Base-by-base conservation (phyloP, 2,113 vertebrate species). In the Cyprinus carpio region DNA sequence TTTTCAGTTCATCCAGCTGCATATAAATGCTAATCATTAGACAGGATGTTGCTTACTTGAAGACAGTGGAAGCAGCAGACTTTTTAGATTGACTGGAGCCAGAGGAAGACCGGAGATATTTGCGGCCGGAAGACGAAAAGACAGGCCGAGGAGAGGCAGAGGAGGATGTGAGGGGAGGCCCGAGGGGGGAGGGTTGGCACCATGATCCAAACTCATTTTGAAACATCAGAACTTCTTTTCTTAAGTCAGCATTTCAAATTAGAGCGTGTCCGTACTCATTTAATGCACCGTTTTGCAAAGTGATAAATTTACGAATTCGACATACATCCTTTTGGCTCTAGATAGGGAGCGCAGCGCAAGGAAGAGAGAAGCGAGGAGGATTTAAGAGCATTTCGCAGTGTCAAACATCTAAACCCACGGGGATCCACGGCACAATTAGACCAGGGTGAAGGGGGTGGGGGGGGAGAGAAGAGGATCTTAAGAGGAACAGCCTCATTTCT, bases 301-400 rank as follows among this genome's bases (percentile, higher is more conserved):
- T 93, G 94, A 95, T 95, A 95, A 93, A 95, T 95, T 95, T 95
- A 88, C 88, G 91, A 95, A 95, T 95, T 95, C 93, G 94, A 95
- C 94, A 95, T 95, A 94, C 94, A 94, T 92, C 91, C 91, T 92
- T 94, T 93, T 94, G 92, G 90, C 92, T 94, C 93, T 93, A 82
- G 82, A 95, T 93, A 94, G 95, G 93, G 90, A 92, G 71, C 89
- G 87, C 86, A 91, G 93, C 89, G 86, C 91, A 91, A 93, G 94
- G 89, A 40, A 85, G 18, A 91, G 90, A 91, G 89, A 88, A 91
- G 89, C 91, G 91, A 93, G 92, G 90, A 93, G 91, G 94, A 95
- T 94, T 94, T 94, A 93, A 94, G 93, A 95, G 92, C 87, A 92
- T 95, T 95, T 93, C 89, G 93, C 93, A 93, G 92, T 95, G 94